Base-by-base conservation (phyloP, 2,797 vertebrate species). In the Microtus californicus region DNA sequence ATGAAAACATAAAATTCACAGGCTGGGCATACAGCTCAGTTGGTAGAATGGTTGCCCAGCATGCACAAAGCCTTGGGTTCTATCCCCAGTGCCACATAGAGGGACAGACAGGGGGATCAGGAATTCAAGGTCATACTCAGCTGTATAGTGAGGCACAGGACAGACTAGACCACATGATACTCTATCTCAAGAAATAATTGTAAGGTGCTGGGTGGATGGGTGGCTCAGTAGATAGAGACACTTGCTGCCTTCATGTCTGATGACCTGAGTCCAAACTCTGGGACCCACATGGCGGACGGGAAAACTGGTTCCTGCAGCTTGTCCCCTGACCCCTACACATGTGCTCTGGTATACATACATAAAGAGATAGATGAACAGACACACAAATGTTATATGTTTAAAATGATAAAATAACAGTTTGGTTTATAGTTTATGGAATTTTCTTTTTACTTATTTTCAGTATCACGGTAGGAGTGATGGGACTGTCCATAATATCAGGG, bases 1-100 rank as follows among this genome's bases (percentile, higher is more conserved):
- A 59, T 69, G 45, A 81, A 83, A 83, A 34, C 9, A 7, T 76
- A 94, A 93, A 95, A 94, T 9, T 74, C 77, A 43, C 2, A 81
- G 76, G 59, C 48, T 77, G 23, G 6, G 15, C 29, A 56, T 34
- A 14, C 2, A 43, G 2, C n/a, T 73, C n/a, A 7, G 51, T 43
- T 74, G 17, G 45, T 54, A 73, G 48, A 73, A 48, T 73, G 21
- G 8, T 13, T 73, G 15, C 85, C n/a, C n/a, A 74, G 37, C 37
- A 56, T 40, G 25, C 48, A 31, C 13, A 1, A 73, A 56, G n/a
- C 85, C 48, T 71, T 87, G 85, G 23, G 15, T 54, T 74, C n/a
- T 10, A 59, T 73, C 67, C 51, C 54, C 15, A 14, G n/a, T 13
- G 17, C n/a, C 4, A 4, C 21, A 51, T 14, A 54, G 15, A 48